Conservation (phyloP, 64 coral and sea anemone genomes). For the Hydrozoanthus tunicans region DNA sequence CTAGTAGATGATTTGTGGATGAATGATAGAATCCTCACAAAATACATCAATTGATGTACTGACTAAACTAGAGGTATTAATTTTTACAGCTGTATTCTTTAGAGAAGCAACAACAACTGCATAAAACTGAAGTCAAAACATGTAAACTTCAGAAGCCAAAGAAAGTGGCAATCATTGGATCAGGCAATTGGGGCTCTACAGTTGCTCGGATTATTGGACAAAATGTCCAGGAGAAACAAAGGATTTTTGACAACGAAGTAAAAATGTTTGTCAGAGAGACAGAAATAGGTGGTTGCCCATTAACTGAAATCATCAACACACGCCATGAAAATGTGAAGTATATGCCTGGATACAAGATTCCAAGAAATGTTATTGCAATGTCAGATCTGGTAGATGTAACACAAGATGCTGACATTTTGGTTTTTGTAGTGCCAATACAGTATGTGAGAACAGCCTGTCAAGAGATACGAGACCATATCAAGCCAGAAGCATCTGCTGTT, state of each 20-base stretch:
- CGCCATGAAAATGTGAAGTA: constrained; percentile 55
- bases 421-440: constrained; percentile 50
- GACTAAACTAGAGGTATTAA: constrained; percentile 33
- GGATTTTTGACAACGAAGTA: constrained; percentile 28
- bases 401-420: constrained; percentile 50
- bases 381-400: constrained; percentile 31
- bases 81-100: constrained; percentile 24
- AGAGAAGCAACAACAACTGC: background rate
- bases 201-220: constrained; percentile 58
- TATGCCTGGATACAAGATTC: constrained; percentile 61
- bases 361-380: constrained; percentile 47
- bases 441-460: constrained; percentile 32
- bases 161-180: constrained; percentile 45
- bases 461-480: constrained; percentile 54
- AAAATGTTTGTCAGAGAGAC: constrained; percentile 62
- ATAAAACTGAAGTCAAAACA: background rate
- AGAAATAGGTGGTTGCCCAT: constrained; percentile 18
- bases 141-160: constrained; percentile 41
- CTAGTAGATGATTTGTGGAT: background rate
- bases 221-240: constrained; percentile 18
- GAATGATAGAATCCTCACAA: background rate
- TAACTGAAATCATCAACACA: constrained; percentile 60
- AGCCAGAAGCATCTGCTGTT: constrained; percentile 19
- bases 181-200: constrained; percentile 54
- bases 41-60: background rate